Conservation (phyloP, 2,797 vertebrate species). For the Lycodopsis pacificus region DNA sequence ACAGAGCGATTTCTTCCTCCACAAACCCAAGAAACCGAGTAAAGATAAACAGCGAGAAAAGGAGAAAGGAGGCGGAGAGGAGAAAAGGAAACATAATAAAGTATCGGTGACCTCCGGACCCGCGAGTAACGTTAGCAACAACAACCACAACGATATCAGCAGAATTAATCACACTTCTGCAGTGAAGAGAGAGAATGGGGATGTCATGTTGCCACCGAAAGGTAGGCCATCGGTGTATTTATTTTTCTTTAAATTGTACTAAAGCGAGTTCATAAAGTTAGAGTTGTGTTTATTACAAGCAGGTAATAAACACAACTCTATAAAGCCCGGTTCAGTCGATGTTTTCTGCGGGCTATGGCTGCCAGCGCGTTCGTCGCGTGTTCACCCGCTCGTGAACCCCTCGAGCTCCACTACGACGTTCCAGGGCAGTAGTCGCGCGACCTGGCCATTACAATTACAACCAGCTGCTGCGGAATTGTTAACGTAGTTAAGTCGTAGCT, state of each 20-base stretch:
- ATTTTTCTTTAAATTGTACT: neutral
- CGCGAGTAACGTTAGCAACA: slow-evolving; percentile 61
- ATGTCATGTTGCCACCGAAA: slow-evolving; percentile 85
- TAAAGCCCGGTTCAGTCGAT: slow-evolving; percentile 22
- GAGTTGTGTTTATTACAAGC: neutral
- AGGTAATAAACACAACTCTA: neutral
- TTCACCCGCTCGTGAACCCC: slow-evolving; percentile 69
- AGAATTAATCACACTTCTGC: slow-evolving; percentile 69
- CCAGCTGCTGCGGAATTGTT: slow-evolving; percentile 50
- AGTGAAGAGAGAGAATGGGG: slow-evolving; percentile 90
- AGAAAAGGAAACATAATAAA: slow-evolving; percentile 88
- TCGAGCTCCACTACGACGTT: slow-evolving; percentile 35
- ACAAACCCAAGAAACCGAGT: slow-evolving; percentile 84
- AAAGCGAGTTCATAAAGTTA: slow-evolving; percentile 51
- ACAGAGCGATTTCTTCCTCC: slow-evolving; percentile 86
- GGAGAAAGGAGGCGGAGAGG: slow-evolving; percentile 60
- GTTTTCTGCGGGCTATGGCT: slow-evolving; percentile 37
- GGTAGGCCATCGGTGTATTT: slow-evolving; percentile 76
- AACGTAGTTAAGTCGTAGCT: slow-evolving; percentile 23
- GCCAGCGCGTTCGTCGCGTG: slow-evolving; percentile 42
- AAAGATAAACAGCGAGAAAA: slow-evolving; percentile 86
- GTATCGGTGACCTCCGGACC: slow-evolving; percentile 68
- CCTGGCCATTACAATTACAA: slow-evolving; percentile 27
- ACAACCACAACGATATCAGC: slow-evolving; percentile 63
- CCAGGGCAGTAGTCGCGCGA: slow-evolving; percentile 54